Base-by-base conservation (phyloP, 2,797 vertebrate genomes). In the Falco berigora region DNA sequence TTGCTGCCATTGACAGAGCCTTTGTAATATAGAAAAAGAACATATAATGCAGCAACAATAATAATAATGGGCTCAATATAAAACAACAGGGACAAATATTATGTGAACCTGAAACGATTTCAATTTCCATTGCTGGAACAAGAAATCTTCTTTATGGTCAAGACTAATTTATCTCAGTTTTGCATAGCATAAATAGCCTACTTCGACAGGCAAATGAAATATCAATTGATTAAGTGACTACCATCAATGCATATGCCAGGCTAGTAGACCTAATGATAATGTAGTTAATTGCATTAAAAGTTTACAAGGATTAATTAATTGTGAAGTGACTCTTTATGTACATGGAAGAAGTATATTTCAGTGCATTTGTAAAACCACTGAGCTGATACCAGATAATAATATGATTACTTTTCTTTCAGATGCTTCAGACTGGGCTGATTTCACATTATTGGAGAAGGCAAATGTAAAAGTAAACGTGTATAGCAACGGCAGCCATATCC, bases 131-230 rank as follows among this genome's bases (percentile, higher is more conserved):
- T 77, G 22, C 38, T 64, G 44, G 40, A 95, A 82, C 6, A 85
- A 79, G 78, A 80, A 77, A 63, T 59, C 28, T 49, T 80, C 8
- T 20, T 91, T 72, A 86, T 27, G 63, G 91, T 84, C 52, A 80
- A 82, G 74, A 69, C 56, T 44, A 93, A 90, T 85, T 87, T 81
- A 84, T 30, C 40, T 92, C 86, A 77, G 28, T 73, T 85, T 86
- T 79, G 25, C 62, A 66, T 30, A 53, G 63, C 32, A 62, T 82
- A 75, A 88, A 68, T 56, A 93, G 86, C 14, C 49, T 44, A 30
- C 50, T 95, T 73, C 56, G 67, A 90, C 80, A 91, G 44, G 55
- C 15, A 94, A 95, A 92, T 77, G 49, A 91, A 97, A 79, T 55
- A 94, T 52, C 85, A 68, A 76, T 85, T 84, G 63, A 90, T 82